Conservation (phyloP, 2,888 invertebrate genomes). For the Macaria liturata region DNA sequence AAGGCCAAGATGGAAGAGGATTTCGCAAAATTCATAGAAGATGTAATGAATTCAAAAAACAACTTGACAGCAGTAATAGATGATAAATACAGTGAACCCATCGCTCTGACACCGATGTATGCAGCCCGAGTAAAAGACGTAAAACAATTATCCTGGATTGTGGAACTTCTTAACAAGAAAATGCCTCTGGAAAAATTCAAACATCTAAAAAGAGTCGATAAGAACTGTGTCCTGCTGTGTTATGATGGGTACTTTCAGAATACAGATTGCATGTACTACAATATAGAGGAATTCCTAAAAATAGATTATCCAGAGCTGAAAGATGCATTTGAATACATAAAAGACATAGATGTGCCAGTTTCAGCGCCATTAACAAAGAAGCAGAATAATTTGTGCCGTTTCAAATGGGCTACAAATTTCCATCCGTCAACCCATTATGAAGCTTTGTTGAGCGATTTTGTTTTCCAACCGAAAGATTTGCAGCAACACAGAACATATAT, state of each 20-base stretch:
- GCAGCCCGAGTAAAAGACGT: constrained; percentile 84
- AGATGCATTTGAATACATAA: constrained; percentile 76
- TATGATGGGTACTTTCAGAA: constrained; percentile 30
- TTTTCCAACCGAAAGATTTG: constrained; percentile 83
- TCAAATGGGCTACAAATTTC: constrained; percentile 92
- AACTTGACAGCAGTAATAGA: constrained; percentile 80
- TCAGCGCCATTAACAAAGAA: constrained; percentile 85
- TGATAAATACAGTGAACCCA: constrained; percentile 74
- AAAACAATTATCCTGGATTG: constrained; percentile 85
- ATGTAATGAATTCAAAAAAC: constrained; percentile 43
- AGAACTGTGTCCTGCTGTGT: constrained; percentile 83
- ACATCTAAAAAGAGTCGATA: constrained; percentile 89
- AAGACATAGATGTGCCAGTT: constrained; percentile 82
- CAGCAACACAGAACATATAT: constrained; percentile 83
- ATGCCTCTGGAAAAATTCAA: constrained; percentile 84
- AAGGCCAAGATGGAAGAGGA: constrained; percentile 44
- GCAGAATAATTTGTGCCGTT: constrained; percentile 85
- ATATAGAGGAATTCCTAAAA: too few relatives aligned
- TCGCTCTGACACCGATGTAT: constrained; percentile 82
- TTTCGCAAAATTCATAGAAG: constrained; percentile 49
- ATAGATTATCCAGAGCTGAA: constrained; percentile 63
- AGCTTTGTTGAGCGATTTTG: constrained; percentile 82
- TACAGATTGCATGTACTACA: too few relatives aligned
- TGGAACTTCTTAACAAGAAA: constrained; percentile 82
- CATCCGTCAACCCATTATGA: constrained; percentile 91